These are phyloP conservation scores for Maniola hyperantus DNA, from an alignment of 2,888 invertebrate species.

Conservation along the genomic window DNA sequence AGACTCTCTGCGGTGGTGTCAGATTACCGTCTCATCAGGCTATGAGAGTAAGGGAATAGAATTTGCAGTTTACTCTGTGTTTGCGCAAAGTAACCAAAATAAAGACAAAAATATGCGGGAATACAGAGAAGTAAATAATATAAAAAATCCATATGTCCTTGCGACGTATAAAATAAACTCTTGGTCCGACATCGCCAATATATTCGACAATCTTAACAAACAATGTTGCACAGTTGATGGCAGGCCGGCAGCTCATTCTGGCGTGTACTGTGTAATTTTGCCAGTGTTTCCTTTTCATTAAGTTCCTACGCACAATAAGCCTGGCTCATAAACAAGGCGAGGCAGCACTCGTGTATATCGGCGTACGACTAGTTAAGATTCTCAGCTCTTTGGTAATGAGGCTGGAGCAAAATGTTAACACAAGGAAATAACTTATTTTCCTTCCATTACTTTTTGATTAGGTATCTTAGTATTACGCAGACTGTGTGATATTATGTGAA, in stretches of 20 bases:
- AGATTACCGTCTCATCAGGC: too few relatives aligned
- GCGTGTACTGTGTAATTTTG: slow-evolving; percentile 41
- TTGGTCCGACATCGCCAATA: slow-evolving; percentile 3
- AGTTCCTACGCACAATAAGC: slow-evolving; percentile 77
- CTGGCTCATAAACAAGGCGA: slow-evolving; percentile 32
- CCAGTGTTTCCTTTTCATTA: slow-evolving; percentile 73
- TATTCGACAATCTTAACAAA: slow-evolving; percentile 8
- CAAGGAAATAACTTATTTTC: slow-evolving; percentile 14
- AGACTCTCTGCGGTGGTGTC: too few relatives aligned
- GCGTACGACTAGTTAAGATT: slow-evolving; percentile 9
- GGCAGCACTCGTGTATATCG: slow-evolving; percentile 20
- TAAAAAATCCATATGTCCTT: not conserved
- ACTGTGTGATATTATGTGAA: too few relatives aligned
- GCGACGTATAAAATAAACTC: not conserved
- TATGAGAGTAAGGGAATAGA: too few relatives aligned
- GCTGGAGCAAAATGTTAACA: slow-evolving; percentile 14
- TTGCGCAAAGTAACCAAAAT: not conserved
- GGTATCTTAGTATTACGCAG: not conserved
- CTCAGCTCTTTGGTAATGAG: slow-evolving; percentile 10
- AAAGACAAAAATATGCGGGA: too few relatives aligned
- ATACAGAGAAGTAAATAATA: not conserved
- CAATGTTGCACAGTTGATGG: slow-evolving; percentile 16
- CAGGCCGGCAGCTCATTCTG: slow-evolving; percentile 14
- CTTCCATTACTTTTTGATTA: slow-evolving; percentile 1
- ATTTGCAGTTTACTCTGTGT: too few relatives aligned